These are phyloP conservation scores for Eugnorisma glareosa DNA, from an alignment of 2,888 invertebrate genomes.

Conservation along the genomic window DNA sequence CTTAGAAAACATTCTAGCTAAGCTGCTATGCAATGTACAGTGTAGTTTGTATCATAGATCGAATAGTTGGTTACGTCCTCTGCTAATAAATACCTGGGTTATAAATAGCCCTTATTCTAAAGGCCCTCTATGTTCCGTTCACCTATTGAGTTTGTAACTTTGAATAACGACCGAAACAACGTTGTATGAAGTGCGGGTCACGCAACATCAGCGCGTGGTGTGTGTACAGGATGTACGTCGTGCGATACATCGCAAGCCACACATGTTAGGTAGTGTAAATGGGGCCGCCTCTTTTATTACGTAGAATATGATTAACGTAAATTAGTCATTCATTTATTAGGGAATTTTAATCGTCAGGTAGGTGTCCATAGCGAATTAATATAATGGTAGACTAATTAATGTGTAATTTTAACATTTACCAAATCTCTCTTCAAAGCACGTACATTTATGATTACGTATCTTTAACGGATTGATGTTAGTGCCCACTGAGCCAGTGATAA, in stretches of 20 bases:
- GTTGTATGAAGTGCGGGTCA: slow-evolving; percentile 38
- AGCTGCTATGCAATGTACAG: slow-evolving; percentile 20
- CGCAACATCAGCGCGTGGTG: slow-evolving; percentile 28
- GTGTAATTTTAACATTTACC: slow-evolving; percentile 84
- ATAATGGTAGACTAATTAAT: slow-evolving; percentile 78
- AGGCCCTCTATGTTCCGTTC: slow-evolving; percentile 46
- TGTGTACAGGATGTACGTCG: slow-evolving; percentile 16
- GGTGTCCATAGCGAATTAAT: slow-evolving; percentile 82
- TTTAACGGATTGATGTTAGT: slow-evolving; percentile 52
- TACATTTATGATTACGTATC: slow-evolving; percentile 68
- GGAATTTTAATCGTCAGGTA: slow-evolving; percentile 83
- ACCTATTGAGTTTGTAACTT: slow-evolving; percentile 34
- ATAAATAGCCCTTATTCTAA: slow-evolving; percentile 28
- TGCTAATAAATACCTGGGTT: slow-evolving; percentile 51
- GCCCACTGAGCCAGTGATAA: slow-evolving; percentile 58
- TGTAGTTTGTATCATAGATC: slow-evolving; percentile 31
- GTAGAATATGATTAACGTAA: slow-evolving; percentile 78
- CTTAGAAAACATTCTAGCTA: slow-evolving; percentile 15
- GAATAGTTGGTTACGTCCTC: slow-evolving; percentile 28
- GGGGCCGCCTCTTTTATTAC: slow-evolving; percentile 87
- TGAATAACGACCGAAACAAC: slow-evolving; percentile 17
- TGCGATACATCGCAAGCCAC: slow-evolving; percentile 47
- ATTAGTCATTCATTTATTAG: slow-evolving; percentile 83
- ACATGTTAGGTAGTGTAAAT: slow-evolving; percentile 81
- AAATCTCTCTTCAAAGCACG: slow-evolving; percentile 83